Evolutionary conservation across 2,113 vertebrate genomes (phyloP).

Genomic region (Solenodon paradoxus): DNA sequence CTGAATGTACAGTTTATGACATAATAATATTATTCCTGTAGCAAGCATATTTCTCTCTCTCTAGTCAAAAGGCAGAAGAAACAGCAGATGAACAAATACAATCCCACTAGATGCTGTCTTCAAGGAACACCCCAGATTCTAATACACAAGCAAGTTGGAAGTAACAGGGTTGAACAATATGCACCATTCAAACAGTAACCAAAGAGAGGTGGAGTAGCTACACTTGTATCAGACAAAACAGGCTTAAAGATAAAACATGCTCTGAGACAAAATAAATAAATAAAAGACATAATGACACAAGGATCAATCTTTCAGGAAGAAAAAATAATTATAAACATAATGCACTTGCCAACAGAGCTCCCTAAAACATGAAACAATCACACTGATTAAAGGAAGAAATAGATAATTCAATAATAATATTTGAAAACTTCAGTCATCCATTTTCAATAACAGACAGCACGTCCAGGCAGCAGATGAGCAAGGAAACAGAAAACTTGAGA

Average conservation of each 20-base stretch:
- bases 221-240: background rate
- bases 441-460: background rate
- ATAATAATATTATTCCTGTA: background rate
- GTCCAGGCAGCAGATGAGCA: background rate
- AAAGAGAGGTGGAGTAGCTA: background rate
- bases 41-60: background rate
- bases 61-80: background rate
- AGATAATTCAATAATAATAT: background rate
- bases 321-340: constrained; percentile 15
- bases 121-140: background rate
- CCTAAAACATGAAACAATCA: no score
- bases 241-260: background rate
- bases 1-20: background rate
- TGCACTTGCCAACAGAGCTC: background rate
- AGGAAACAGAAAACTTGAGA: background rate
- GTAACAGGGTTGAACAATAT: background rate
- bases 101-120: background rate
- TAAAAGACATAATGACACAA: background rate
- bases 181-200: background rate
- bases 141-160: background rate
- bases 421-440: background rate
- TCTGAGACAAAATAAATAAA: background rate
- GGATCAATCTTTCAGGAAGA: background rate
- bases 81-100: background rate
- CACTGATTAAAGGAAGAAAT: background rate